These are phyloP conservation scores for Sorex maritimensis DNA, from an alignment of 2,797 vertebrate species.

Conservation along the genomic window DNA sequence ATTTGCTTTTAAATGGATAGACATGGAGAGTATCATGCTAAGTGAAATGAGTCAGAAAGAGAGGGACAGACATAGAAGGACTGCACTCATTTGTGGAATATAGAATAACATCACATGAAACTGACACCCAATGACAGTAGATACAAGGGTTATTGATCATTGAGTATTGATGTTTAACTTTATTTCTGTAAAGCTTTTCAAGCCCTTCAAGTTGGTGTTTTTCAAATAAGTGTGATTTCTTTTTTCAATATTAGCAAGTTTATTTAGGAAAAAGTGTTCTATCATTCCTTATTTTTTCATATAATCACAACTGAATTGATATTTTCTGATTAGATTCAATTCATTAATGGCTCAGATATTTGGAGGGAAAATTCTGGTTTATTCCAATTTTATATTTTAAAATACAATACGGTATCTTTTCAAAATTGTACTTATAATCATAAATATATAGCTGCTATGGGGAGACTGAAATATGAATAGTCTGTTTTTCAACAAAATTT, in stretches of 20 bases:
- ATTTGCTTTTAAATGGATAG: too few species aligned
- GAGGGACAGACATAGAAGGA: too few species aligned
- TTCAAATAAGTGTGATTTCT: constrained; percentile 28
- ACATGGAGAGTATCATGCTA: too few species aligned
- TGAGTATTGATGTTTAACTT: constrained; percentile 12
- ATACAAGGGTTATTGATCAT: too few species aligned
- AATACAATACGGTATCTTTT: background rate
- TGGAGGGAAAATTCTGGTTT: constrained; percentile 45
- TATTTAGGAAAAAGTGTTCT: constrained; percentile 65
- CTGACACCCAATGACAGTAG: too few species aligned
- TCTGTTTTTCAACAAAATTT: background rate
- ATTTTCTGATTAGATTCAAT: background rate
- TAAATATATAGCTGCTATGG: constrained; percentile 63
- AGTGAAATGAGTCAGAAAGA: too few species aligned
- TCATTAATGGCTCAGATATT: constrained; percentile 55
- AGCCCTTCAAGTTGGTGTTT: constrained; percentile 34
- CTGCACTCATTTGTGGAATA: too few species aligned
- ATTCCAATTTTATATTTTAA: constrained; percentile 1
- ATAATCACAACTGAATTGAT: background rate
- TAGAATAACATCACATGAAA: too few species aligned
- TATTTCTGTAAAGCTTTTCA: constrained; percentile 54
- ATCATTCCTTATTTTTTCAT: background rate
- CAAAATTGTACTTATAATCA: background rate
- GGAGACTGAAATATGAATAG: background rate
- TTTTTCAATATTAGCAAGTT: constrained; percentile 51